Evolutionary conservation across 2,113 vertebrate species (phyloP), one percentile per base, ranked within the genome.

Genomic region (Chaetodon auriga): DNA sequence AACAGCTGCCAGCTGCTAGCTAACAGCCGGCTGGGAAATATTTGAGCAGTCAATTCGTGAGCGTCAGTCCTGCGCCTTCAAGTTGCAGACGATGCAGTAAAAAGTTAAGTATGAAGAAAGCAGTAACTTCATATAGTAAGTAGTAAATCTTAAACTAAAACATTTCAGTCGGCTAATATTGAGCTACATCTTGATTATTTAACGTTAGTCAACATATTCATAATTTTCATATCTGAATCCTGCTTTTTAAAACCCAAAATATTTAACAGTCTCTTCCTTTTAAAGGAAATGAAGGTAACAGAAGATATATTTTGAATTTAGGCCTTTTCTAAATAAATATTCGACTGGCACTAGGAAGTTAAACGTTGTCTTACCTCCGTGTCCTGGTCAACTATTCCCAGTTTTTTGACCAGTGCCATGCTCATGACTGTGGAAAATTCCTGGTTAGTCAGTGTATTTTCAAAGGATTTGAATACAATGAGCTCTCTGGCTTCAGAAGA

Each of bases 391-490:
- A 43, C 65, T 83, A 54, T 43, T 83, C 30, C 36, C 76, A 82
- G 81, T 83, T 2, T 30, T 30, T 87, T 61, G 51, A 80, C 81
- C 71, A 7, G 21, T 63, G 74, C 5, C 19, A 63, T 62, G n/a
- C 74, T 63, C 45, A 21, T 71, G 68, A 41, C 72, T 87, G 82
- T 72, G 68, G 88, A 45, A 76, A 74, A 70, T 82, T 88, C 87
- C 75, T 89, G 88, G 66, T 86, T 70, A 81, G 82, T 91, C 89
- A 72, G 79, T 84, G 66, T 78, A 46, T 90, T 79, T 87, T 91
- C 77, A 92, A 81, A 90, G 77, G 84, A 70, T 87, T 55, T 90
- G 46, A 90, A 86, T 60, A 87, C 88, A 92, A 86, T 83, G 81
- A 91, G 43, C 84, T 35, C 53, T 43, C 21, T 84, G 78, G 80